phyloP scores from a whole-genome alignment of 92 coral and sea anemone genomes.

The Desmophyllum pertusum region DNA sequence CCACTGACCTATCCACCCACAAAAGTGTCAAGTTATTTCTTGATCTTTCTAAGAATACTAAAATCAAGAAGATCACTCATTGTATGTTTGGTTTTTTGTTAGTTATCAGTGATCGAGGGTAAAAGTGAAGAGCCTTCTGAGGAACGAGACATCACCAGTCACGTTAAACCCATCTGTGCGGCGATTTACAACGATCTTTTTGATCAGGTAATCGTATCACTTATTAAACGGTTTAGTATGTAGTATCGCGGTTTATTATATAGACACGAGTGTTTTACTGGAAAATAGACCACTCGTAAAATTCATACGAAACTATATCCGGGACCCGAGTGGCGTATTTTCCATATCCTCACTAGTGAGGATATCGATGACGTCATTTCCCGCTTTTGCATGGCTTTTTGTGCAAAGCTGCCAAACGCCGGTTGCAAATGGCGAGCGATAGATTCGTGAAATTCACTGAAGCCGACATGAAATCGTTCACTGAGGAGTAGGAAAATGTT shows the following conservation, averaged over 20 bases:
- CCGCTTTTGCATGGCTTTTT: no score
- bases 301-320: no score
- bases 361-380: no score
- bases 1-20: background rate
- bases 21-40: background rate
- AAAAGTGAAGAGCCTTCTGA: conserved; percentile 89
- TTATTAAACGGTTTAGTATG: background rate
- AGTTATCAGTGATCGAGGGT: conserved; percentile 86
- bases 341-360: no score
- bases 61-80: background rate
- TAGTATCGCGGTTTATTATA: no score
- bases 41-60: background rate
- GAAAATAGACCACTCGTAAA: no score
- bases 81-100: background rate
- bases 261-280: no score
- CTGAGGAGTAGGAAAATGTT: no score
- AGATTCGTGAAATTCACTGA: no score
- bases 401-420: no score
- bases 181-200: conserved; percentile 92
- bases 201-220: conserved; percentile 66
- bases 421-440: no score
- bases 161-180: conserved; percentile 88
- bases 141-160: conserved; percentile 84
- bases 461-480: no score
- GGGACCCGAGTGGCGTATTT: background rate